Percentiles rank a stretch among this genome's conserved stretches.
Conservation (phyloP, 2,888 invertebrate species). For the Drosophila recens region DNA sequence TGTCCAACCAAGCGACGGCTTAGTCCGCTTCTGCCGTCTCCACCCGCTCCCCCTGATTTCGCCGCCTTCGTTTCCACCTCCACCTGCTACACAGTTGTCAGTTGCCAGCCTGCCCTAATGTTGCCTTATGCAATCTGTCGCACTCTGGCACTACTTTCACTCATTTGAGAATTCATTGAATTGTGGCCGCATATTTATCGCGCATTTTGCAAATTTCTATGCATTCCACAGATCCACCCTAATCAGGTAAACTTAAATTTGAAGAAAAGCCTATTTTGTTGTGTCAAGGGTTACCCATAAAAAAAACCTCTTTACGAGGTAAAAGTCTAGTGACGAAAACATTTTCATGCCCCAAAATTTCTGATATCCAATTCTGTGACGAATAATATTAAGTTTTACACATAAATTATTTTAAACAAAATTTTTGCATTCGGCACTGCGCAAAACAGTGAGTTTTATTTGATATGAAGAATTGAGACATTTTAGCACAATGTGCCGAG, state of each 20-base stretch:
- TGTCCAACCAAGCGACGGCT: slow-evolving; percentile 70
- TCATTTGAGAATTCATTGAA: slow-evolving; percentile 76
- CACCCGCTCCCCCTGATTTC: not conserved
- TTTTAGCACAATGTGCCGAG: too few relatives aligned
- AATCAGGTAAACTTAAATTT: too few relatives aligned
- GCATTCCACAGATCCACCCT: not conserved
- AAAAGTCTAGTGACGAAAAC: too few relatives aligned
- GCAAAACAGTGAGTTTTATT: too few relatives aligned
- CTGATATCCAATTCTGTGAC: too few relatives aligned
- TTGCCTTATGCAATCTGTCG: slow-evolving; percentile 52
- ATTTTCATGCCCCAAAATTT: too few relatives aligned
- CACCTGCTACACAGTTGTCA: not conserved
- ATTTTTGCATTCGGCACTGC: too few relatives aligned
- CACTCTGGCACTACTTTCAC: slow-evolving; percentile 68
- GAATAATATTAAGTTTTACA: too few relatives aligned
- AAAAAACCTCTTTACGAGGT: too few relatives aligned
- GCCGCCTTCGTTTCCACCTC: not conserved
- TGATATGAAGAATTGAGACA: too few relatives aligned
- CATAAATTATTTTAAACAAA: too few relatives aligned
- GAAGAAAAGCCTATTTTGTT: too few relatives aligned
- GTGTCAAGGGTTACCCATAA: not conserved
- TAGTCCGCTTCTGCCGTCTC: slow-evolving; percentile 22
- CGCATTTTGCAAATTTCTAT: slow-evolving; percentile 21
- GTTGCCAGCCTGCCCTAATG: not conserved
- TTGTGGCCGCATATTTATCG: slow-evolving; percentile 44